Percentiles rank a stretch among this genome's conserved stretches.
phyloP scores from a whole-genome alignment of 1,140 invertebrate species.

The Amyelois transitella region DNA sequence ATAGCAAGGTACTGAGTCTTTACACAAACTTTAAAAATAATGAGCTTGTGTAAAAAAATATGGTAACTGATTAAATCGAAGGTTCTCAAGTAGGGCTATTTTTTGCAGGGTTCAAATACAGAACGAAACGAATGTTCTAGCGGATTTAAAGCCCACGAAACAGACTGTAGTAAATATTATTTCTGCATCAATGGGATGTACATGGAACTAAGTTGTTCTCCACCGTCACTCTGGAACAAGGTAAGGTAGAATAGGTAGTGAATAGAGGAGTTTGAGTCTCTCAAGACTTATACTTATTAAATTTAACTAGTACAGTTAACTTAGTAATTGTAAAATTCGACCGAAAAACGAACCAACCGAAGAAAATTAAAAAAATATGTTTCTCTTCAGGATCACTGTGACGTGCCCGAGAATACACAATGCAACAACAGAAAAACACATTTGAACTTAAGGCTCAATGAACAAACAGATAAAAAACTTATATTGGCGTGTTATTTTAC shows the following conservation, averaged over 20 bases:
- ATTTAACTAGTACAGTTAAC: too few relatives aligned
- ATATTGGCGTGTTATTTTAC: constrained; percentile 85
- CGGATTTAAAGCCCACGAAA: constrained; percentile 77
- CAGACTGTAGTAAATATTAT: constrained; percentile 87
- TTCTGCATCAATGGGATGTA: constrained; percentile 84
- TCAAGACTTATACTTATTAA: too few relatives aligned
- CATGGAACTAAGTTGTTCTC: constrained; percentile 80
- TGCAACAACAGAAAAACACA: constrained; percentile 69
- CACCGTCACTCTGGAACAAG: constrained; percentile 83
- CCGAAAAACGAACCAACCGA: too few relatives aligned
- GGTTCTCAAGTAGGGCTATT: too few relatives aligned
- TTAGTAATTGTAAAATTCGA: too few relatives aligned
- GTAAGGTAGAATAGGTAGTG: constrained; percentile 45
- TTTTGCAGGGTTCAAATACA: not conserved
- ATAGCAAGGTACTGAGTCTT: not conserved
- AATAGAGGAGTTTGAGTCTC: too few relatives aligned
- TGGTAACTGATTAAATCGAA: too few relatives aligned
- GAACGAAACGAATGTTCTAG: not conserved
- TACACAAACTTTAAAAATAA: not conserved
- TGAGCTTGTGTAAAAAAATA: too few relatives aligned
- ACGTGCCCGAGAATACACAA: constrained; percentile 83
- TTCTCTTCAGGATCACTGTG: constrained; percentile 79
- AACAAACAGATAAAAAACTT: constrained; percentile 41
- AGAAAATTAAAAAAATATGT: constrained; percentile 1
- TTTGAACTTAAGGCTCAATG: constrained; percentile 30